phyloP scores from a whole-genome alignment of 2,888 invertebrate species.

The Beris morrisii region DNA sequence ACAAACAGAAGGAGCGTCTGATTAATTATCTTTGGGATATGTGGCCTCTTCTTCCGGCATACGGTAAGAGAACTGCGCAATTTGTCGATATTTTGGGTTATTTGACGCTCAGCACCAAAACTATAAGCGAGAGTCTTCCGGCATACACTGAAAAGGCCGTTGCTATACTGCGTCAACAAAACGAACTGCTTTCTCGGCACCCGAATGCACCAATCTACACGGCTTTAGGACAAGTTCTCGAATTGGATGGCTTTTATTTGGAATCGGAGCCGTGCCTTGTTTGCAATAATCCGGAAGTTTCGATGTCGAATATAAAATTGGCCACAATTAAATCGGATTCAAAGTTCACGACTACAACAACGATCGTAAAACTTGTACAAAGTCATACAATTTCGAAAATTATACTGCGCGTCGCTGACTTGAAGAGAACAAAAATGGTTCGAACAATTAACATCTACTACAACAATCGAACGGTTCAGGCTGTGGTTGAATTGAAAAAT shows the following conservation, averaged over 20 bases:
- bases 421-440: conserved; percentile 97
- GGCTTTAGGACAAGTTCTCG: conserved; percentile 89
- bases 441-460: conserved; percentile 94
- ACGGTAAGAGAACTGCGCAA: conserved; percentile 92
- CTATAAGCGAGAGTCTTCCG: conserved; percentile 66
- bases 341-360: conserved; percentile 94
- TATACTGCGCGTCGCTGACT: conserved; percentile 87
- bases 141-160: conserved; percentile 87
- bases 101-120: conserved; percentile 83
- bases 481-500: conserved; percentile 96
- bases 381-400: conserved; percentile 95
- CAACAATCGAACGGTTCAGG: conserved; percentile 93
- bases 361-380: conserved; percentile 89
- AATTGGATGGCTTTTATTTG: conserved; percentile 92
- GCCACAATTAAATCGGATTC: conserved; percentile 94
- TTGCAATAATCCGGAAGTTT: conserved; percentile 96
- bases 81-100: conserved; percentile 96
- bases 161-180: conserved; percentile 82
- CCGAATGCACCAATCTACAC: conserved; percentile 94
- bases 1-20: conserved; percentile 74
- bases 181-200: conserved; percentile 84
- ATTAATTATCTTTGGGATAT: conserved; percentile 86
- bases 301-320: conserved; percentile 86
- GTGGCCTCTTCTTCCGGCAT: conserved; percentile 87
- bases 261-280: conserved; percentile 97